Conservation (phyloP, 2,113 vertebrate genomes). For the Gallinago paraguaiae region DNA sequence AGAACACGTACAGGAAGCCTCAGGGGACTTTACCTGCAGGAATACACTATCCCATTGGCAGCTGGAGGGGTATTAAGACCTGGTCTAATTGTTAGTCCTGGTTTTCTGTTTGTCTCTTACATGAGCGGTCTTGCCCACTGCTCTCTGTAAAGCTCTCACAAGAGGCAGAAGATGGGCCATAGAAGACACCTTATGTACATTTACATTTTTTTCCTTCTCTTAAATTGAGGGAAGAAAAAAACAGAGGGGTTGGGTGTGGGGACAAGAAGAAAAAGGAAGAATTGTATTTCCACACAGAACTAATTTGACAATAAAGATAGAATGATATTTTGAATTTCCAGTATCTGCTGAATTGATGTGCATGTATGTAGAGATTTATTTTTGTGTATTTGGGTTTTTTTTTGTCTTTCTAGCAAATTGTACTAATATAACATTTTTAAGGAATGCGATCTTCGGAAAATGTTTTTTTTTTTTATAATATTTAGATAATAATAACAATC, state of each 20-base stretch:
- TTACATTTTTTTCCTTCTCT: background rate
- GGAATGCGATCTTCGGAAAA: background rate
- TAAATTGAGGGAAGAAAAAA: background rate
- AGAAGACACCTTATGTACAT: background rate
- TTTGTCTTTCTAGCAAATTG: background rate
- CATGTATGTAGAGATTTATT: background rate
- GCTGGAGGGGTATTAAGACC: rapidly evolving
- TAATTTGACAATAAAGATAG: background rate
- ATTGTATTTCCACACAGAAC: background rate
- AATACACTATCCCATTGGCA: rapidly evolving
- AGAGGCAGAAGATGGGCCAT: background rate
- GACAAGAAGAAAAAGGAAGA: background rate
- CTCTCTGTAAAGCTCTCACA: background rate
- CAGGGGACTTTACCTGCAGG: background rate
- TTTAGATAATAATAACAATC: background rate
- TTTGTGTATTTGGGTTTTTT: rapidly evolving
- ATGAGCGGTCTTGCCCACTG: background rate
- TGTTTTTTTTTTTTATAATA: background rate
- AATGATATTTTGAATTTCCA: background rate
- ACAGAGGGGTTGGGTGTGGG: rapidly evolving
- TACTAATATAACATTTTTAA: background rate
- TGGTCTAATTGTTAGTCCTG: no score
- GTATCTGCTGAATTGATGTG: background rate
- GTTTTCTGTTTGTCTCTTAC: no score
- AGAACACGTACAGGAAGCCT: background rate